Conservation (phyloP, 2,113 vertebrate genomes). For the Grammomys dolichurus region DNA sequence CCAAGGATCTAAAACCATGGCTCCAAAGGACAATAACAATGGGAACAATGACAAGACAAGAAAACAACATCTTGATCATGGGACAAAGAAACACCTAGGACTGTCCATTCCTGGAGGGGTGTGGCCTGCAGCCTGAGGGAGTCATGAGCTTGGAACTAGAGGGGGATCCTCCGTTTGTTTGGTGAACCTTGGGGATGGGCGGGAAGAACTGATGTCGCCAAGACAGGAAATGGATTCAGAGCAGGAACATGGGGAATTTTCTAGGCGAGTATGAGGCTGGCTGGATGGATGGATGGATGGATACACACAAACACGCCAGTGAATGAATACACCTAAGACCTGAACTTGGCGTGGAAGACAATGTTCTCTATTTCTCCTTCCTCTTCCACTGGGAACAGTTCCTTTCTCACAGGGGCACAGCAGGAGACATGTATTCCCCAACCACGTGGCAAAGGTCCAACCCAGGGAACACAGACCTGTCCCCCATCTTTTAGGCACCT, state of each 20-base stretch:
- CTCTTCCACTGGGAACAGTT: not conserved
- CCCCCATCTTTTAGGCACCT: not conserved
- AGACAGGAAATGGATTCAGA: not conserved
- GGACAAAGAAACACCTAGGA: not conserved
- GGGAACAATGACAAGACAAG: not conserved
- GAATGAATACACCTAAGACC: not conserved
- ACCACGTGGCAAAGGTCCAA: not conserved
- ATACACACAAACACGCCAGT: not conserved
- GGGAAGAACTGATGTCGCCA: not conserved
- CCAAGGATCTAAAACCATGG: not conserved
- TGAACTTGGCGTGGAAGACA: not conserved
- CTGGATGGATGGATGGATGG: not conserved
- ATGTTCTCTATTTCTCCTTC: not conserved
- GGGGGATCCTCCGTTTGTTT: no score
- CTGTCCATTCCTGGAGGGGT: not conserved
- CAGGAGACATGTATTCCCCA: not conserved
- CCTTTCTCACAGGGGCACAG: not conserved
- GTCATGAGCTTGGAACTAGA: not conserved
- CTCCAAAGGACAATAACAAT: not conserved
- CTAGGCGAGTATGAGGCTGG: not conserved
- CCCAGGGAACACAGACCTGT: not conserved
- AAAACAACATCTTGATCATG: not conserved
- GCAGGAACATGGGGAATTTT: not conserved
- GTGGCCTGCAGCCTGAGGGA: not conserved
- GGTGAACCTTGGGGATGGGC: not conserved